Evolutionary conservation across 2,113 vertebrate species (phyloP), one percentile per base, ranked within the genome.

Genomic region (Microcebus murinus): DNA sequence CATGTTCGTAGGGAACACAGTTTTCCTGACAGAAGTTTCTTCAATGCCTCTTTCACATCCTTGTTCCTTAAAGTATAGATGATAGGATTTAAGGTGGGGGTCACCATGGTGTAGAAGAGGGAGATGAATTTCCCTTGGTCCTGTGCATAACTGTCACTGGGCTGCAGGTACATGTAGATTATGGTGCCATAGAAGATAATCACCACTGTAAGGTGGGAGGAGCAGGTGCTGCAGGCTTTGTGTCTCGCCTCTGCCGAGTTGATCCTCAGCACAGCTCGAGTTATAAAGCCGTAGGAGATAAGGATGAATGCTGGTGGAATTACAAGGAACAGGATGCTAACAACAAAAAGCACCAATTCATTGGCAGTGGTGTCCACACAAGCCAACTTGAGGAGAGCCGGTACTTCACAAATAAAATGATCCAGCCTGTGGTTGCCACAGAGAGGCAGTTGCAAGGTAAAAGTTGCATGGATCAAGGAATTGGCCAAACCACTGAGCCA

Each of bases 151-250:
- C 88, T 89, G 42, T 93, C 59, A 3, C 67, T 87, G 48, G 96
- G 96, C 42, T 94, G 68, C 59, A 98, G 79, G 61, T 97, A 95
- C 63, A 90, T 95, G 71, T 92, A 95, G 63, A 95, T 91, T n/a
- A 92, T 80, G 7, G 95, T 98, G n/a, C 96, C 97, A 1, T 96
- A 97, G 86, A 97, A 96, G 31, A 96, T 71, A 73, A 85, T 42
- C 14, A 97, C 89, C 13, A 95, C 90, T 1, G 52, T 65, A 27
- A 95, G 67, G 67, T 95, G 93, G 39, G 90, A 95, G 1, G 74
- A 93, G n/a, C 93, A 96, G 57, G 86, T 93, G 34, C 90, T 85
- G 4, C 59, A 81, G 34, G 90, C 96, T 76, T 96, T 95, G 21
- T 6, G 57, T 25, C 81, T 74, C 3, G 73, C 86, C 1, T 36